Conservation (phyloP, 1,140 invertebrate genomes). For the Pseudomyrmex flavicornis region DNA sequence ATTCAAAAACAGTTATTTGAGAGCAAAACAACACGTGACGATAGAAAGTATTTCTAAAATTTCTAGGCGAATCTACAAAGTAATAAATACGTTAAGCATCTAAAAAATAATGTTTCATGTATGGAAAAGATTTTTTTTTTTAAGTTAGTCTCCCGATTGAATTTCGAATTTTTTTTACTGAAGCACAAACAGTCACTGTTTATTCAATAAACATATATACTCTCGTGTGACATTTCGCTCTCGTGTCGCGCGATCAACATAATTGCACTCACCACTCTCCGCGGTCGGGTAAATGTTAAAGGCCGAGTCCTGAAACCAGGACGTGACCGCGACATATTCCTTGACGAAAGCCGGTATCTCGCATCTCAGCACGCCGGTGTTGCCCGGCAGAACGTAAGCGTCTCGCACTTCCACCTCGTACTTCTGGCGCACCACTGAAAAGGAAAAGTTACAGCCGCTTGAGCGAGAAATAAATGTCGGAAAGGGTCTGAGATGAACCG, state of each 20-base stretch:
- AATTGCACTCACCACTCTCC: constrained; percentile 89
- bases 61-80: not conserved
- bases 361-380: constrained; percentile 94
- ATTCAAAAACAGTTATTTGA: not conserved
- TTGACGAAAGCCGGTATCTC: constrained; percentile 94
- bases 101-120: not conserved
- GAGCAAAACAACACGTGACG: not conserved
- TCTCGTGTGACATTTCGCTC: constrained; percentile 25
- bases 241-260: not conserved
- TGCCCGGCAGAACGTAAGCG: constrained; percentile 94
- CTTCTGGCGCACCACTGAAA: constrained; percentile 93
- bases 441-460: constrained; percentile 64
- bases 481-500: not conserved
- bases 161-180: not conserved
- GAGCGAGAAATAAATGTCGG: not conserved
- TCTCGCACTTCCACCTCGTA: constrained; percentile 95
- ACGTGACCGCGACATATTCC: constrained; percentile 94
- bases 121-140: not conserved
- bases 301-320: constrained; percentile 93
- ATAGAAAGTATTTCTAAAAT: not conserved
- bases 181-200: not conserved
- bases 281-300: constrained; percentile 93
- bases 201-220: not conserved
- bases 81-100: not conserved
- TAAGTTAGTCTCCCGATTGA: not conserved